Conservation (phyloP, 2,113 vertebrate genomes). For the Motacilla alba region DNA sequence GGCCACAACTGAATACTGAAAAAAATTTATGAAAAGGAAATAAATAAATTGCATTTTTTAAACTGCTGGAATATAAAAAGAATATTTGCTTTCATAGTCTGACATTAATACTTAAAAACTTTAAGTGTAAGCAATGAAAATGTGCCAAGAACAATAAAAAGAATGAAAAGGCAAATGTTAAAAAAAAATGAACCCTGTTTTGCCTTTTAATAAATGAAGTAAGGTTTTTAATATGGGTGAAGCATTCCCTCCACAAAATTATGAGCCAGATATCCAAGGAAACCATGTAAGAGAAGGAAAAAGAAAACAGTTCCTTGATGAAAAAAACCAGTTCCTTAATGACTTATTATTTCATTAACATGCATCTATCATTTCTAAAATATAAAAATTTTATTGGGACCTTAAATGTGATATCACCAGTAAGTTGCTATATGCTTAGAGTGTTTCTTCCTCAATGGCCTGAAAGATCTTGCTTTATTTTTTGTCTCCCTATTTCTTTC, state of each 20-base stretch:
- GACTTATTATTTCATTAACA: neutral
- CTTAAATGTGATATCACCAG: neutral
- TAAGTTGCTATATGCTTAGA: neutral
- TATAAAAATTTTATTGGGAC: neutral
- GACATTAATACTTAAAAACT: neutral
- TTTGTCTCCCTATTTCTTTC: neutral
- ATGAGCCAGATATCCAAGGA: neutral
- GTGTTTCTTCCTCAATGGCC: neutral
- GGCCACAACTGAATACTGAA: neutral
- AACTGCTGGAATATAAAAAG: neutral
- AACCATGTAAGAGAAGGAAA: neutral
- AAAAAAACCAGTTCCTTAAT: neutral
- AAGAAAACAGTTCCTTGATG: neutral
- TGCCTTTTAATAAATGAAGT: neutral
- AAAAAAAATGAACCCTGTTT: neutral
- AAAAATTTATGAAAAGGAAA: neutral
- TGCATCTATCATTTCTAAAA: neutral
- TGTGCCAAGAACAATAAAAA: neutral
- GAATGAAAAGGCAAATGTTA: neutral
- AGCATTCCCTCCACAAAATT: neutral
- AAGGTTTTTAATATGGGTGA: neutral
- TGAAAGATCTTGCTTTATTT: neutral
- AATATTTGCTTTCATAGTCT: neutral
- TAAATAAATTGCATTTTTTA: neutral
- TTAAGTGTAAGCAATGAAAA: neutral